Conservation (phyloP, 2,888 invertebrate species). For the Aleiodes alternator region DNA sequence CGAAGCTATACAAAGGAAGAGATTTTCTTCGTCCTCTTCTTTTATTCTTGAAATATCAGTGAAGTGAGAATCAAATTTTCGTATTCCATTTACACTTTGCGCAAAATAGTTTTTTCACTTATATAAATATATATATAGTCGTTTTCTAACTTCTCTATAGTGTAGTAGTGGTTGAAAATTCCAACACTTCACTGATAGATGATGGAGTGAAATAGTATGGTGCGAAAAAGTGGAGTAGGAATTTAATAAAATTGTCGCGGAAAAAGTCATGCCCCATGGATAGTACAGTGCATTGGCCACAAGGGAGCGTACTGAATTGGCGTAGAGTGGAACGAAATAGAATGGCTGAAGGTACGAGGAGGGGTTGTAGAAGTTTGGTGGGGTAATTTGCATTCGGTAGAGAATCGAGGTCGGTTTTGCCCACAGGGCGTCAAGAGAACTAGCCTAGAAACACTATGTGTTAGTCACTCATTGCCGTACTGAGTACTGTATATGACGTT, state of each 20-base stretch:
- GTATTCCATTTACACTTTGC: not conserved
- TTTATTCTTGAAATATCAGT: not conserved
- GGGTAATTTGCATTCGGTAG: conserved; percentile 45
- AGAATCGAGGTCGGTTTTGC: conserved; percentile 46
- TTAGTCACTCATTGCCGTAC: conserved; percentile 22
- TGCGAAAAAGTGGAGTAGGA: conserved; percentile 2
- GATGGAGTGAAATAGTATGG: conserved; percentile 13
- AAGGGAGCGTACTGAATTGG: conserved; percentile 47
- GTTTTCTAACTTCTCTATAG: not conserved
- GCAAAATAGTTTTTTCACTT: not conserved
- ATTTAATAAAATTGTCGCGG: conserved; percentile 48
- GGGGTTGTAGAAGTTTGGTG: conserved; percentile 34
- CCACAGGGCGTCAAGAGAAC: conserved; percentile 40
- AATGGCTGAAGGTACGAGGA: conserved; percentile 15
- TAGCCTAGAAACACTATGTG: conserved; percentile 36
- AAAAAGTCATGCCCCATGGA: conserved; percentile 37
- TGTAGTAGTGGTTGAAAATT: conserved; percentile 8
- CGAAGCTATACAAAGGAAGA: not conserved
- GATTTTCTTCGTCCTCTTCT: not conserved
- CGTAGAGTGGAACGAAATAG: conserved; percentile 44
- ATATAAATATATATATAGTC: too few species aligned
- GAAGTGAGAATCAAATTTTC: conserved; percentile 13
- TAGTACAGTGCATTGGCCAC: conserved; percentile 35
- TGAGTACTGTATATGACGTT: conserved; percentile 26
- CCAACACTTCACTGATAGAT: conserved; percentile 1